Base-by-base conservation (phyloP, 2,888 invertebrate genomes). In the Cremastobaeus sp. region DNA sequence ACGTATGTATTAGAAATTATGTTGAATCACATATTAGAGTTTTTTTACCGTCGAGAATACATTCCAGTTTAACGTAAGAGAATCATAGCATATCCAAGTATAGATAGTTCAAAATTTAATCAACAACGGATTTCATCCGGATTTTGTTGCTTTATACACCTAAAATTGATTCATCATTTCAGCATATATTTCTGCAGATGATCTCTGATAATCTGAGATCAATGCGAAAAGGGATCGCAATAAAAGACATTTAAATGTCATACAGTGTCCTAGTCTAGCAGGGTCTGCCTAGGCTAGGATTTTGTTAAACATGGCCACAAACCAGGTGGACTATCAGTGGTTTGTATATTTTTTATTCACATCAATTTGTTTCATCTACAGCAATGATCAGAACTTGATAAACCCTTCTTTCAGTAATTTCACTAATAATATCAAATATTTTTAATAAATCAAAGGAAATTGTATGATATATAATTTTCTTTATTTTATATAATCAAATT, bases 311-410 rank as follows among this genome's bases (percentile, higher is more conserved):
- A 89, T 89, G 88, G 89, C 88, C 85, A 88, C 88, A 79, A 86
- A 85, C 81, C 88, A 88, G 82, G 88, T 88, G 78, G 89, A 89
- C 82, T 89, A 89, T 81, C 89, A 89, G 84, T 89, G 89, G 89
- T 89, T 73, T 83, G 88, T 83, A 66, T 59, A 35, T 18, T 9
- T 59, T 25, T 15, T 28, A 41, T 30, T 71, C 6, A n/a, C n/a
- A n/a, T n/a, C n/a, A n/a, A n/a, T n/a, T n/a, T n/a, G n/a, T n/a
- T n/a, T n/a, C n/a, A n/a, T n/a, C n/a, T n/a, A n/a, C n/a, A n/a
- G n/a, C n/a, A n/a, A n/a, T n/a, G n/a, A n/a, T n/a, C n/a, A n/a
- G n/a, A n/a, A n/a, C n/a, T n/a, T n/a, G n/a, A n/a, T n/a, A n/a
- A n/a, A n/a, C 8, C 25, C 4, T 25, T 5, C 8, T 4, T 25